Evolutionary conservation across 2,113 vertebrate genomes (phyloP).

Genomic region (Cyphomyrus discorhynchus): DNA sequence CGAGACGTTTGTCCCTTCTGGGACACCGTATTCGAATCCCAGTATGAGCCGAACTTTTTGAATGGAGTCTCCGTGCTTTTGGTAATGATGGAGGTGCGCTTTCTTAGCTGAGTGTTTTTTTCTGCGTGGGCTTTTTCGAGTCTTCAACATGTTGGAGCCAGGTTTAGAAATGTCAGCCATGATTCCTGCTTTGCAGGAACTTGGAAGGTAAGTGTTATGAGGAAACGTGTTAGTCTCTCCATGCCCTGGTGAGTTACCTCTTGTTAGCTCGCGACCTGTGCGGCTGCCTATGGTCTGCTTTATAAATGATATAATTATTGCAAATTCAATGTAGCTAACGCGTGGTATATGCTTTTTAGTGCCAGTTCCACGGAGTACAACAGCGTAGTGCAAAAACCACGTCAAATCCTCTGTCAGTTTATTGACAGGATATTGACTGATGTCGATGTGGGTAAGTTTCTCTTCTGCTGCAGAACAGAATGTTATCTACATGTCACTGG

Average conservation of each 20-base stretch:
- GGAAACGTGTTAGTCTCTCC: background rate
- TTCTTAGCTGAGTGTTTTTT: background rate
- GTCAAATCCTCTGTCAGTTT: conserved; percentile 94
- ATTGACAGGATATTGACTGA: conserved; percentile 93
- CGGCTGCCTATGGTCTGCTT: background rate
- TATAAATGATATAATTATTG: background rate
- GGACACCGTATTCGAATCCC: conserved; percentile 44
- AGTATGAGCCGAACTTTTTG: conserved; percentile 53
- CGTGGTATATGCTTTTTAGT: conserved; percentile 48
- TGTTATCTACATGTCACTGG: background rate
- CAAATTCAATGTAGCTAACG: background rate
- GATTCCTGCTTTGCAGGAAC: conserved; percentile 87
- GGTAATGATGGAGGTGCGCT: background rate
- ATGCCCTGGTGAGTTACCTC: background rate
- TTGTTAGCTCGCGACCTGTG: background rate
- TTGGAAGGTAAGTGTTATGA: conserved; percentile 66
- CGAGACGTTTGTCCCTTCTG: conserved; percentile 20
- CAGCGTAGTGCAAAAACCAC: conserved; percentile 81
- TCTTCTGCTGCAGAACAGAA: background rate
- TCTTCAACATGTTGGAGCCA: conserved; percentile 60
- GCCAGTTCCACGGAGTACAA: conserved; percentile 76
- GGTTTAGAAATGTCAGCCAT: conserved; percentile 87
- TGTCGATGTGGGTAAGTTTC: conserved; percentile 83
- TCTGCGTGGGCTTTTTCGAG: background rate
- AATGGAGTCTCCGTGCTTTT: conserved; percentile 14